A percentile compares a stretch with the other conserved stretches of the same genome.
These are phyloP conservation scores for Pycnonotus jocosus DNA, from an alignment of 2,113 vertebrate genomes.

Conservation along the genomic window DNA sequence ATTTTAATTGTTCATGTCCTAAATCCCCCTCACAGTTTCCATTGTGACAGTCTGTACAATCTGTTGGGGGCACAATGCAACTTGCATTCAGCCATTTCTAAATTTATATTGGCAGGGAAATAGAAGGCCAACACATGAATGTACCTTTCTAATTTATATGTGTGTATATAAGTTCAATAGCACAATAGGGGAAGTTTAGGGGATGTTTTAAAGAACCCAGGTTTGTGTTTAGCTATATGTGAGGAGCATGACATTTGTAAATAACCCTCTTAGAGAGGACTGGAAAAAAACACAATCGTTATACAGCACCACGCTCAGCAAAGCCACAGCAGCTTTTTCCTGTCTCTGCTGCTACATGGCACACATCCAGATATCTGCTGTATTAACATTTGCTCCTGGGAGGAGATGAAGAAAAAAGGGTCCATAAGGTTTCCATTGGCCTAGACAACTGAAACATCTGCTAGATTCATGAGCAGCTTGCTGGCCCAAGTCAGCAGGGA, in stretches of 20 bases:
- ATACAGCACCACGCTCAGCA: neutral
- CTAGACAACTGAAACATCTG: constrained; percentile 74
- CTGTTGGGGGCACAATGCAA: rapidly evolving
- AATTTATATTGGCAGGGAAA: neutral
- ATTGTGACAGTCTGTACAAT: neutral
- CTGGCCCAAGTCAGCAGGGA: constrained; percentile 63
- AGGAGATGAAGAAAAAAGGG: constrained; percentile 62
- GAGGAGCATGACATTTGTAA: neutral
- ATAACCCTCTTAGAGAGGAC: neutral
- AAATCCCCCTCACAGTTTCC: neutral
- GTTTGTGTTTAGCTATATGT: neutral
- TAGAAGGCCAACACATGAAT: neutral
- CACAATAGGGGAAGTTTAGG: neutral
- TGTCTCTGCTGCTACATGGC: constrained; percentile 41
- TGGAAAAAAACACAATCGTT: neutral
- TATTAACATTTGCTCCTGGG: constrained; percentile 71
- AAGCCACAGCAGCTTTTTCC: constrained; percentile 27
- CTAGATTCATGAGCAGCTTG: constrained; percentile 68
- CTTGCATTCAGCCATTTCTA: neutral
- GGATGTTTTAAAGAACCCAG: neutral
- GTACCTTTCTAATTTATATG: neutral
- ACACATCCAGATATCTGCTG: constrained; percentile 60
- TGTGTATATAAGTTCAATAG: neutral
- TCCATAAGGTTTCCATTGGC: constrained; percentile 72
- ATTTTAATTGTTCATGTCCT: neutral